These are phyloP conservation scores for Carassius carassius DNA, from an alignment of 2,113 vertebrate species.

Conservation along the genomic window DNA sequence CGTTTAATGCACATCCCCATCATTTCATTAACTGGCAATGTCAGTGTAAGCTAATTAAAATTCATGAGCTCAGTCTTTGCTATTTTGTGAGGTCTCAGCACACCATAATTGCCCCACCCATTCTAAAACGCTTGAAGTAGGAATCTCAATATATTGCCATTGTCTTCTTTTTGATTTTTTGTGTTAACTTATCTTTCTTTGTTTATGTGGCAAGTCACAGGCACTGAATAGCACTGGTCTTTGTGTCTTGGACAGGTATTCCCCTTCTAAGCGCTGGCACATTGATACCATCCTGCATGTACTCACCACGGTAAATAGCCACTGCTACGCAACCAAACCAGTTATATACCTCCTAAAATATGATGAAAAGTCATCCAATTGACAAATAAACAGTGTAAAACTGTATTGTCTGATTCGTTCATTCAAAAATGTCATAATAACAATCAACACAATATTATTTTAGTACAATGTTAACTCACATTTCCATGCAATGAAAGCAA, in stretches of 20 bases:
- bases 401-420: not conserved
- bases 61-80: not conserved
- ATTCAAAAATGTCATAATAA: not conserved
- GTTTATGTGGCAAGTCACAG: slow-evolving; percentile 25
- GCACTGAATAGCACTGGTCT: slow-evolving; percentile 53
- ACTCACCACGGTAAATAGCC: slow-evolving; percentile 82
- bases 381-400: not conserved
- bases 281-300: slow-evolving; percentile 89
- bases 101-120: not conserved
- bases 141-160: not conserved
- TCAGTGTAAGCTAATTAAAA: not conserved
- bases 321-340: slow-evolving; percentile 19
- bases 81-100: not conserved
- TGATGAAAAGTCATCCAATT: not conserved
- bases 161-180: not conserved
- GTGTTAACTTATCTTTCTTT: slow-evolving; percentile 37
- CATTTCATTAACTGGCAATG: not conserved
- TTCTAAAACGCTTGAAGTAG: not conserved
- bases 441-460: not conserved
- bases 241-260: slow-evolving; percentile 80
- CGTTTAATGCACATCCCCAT: not conserved
- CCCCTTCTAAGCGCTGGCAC: slow-evolving; percentile 87
- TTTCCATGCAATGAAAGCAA: not conserved
- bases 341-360: not conserved
- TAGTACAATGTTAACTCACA: not conserved